Evolutionary conservation across 1,140 invertebrate genomes (phyloP).

Genomic region (Spodoptera litura): DNA sequence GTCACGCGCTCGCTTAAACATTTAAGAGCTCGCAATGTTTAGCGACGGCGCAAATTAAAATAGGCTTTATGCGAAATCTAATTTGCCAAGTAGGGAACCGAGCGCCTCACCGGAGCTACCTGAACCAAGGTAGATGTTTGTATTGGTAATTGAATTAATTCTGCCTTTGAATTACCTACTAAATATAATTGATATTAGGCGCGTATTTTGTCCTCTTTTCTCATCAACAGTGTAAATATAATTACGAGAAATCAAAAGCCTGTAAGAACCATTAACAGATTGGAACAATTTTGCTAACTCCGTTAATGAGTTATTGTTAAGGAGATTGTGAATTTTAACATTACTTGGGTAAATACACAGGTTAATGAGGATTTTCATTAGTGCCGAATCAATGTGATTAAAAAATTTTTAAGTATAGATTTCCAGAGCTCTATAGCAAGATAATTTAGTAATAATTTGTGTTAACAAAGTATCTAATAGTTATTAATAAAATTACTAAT

Average conservation of each 20-base stretch:
- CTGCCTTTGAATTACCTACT: conserved; percentile 68
- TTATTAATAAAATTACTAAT: too few species aligned
- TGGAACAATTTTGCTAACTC: conserved; percentile 32
- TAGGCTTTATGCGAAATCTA: conserved; percentile 85
- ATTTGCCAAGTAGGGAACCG: conserved; percentile 81
- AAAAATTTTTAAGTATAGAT: too few species aligned
- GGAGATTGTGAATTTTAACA: conserved; percentile 3
- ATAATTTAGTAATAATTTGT: too few species aligned
- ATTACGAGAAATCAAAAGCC: conserved; percentile 46
- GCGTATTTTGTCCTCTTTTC: conserved; percentile 44
- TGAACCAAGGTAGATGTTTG: conserved; percentile 74
- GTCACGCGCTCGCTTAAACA: conserved; percentile 80
- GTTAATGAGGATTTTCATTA: neutral
- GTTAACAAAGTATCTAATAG: too few species aligned
- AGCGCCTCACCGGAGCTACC: conserved; percentile 72
- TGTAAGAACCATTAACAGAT: conserved; percentile 42
- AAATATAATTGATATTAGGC: conserved; percentile 53
- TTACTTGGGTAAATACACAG: neutral
- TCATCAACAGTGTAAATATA: conserved; percentile 42
- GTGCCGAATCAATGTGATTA: too few species aligned
- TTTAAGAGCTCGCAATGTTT: conserved; percentile 82
- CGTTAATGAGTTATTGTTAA: conserved; percentile 23
- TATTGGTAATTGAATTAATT: conserved; percentile 83
- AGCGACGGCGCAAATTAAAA: conserved; percentile 84
- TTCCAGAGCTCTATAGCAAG: too few species aligned